A percentile compares a stretch with the other conserved stretches of the same genome.
These are phyloP conservation scores for Myxocyprinus asiaticus DNA, from an alignment of 2,113 vertebrate genomes.

Conservation along the genomic window DNA sequence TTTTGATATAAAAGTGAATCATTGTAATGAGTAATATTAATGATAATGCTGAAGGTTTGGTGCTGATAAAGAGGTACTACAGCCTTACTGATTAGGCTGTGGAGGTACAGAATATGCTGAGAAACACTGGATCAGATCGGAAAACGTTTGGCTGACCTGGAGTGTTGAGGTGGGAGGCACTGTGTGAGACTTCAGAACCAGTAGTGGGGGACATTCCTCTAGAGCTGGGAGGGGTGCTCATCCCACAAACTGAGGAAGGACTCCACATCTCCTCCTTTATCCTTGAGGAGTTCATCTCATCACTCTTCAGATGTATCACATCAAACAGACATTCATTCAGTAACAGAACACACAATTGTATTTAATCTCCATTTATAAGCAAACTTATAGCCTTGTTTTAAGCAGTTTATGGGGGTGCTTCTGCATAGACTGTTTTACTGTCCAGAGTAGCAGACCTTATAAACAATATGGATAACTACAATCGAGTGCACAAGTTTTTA, in stretches of 20 bases:
- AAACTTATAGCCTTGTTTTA: background rate
- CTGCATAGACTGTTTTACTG: too few relatives aligned
- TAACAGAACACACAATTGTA: background rate
- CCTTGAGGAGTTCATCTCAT: slow-evolving; percentile 53
- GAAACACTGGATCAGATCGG: background rate
- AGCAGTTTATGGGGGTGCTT: too few relatives aligned
- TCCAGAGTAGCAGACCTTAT: background rate
- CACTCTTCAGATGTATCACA: slow-evolving; percentile 39
- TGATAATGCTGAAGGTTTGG: too few relatives aligned
- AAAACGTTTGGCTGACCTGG: slow-evolving; percentile 72
- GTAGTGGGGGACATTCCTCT: slow-evolving; percentile 61
- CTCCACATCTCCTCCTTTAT: slow-evolving; percentile 81
- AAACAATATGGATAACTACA: background rate
- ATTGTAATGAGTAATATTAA: too few relatives aligned
- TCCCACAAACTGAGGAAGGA: slow-evolving; percentile 84
- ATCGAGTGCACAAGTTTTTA: too few relatives aligned
- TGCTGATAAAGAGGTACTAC: too few relatives aligned
- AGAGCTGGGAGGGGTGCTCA: slow-evolving; percentile 84
- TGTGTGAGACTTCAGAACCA: slow-evolving; percentile 71
- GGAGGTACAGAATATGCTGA: too few relatives aligned
- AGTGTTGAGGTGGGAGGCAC: slow-evolving; percentile 73
- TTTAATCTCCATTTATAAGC: too few relatives aligned
- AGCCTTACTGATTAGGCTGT: too few relatives aligned
- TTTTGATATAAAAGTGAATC: too few relatives aligned
- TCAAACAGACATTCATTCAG: background rate